Conservation (phyloP, 2,797 vertebrate genomes). For the Austrolebias charrua region DNA sequence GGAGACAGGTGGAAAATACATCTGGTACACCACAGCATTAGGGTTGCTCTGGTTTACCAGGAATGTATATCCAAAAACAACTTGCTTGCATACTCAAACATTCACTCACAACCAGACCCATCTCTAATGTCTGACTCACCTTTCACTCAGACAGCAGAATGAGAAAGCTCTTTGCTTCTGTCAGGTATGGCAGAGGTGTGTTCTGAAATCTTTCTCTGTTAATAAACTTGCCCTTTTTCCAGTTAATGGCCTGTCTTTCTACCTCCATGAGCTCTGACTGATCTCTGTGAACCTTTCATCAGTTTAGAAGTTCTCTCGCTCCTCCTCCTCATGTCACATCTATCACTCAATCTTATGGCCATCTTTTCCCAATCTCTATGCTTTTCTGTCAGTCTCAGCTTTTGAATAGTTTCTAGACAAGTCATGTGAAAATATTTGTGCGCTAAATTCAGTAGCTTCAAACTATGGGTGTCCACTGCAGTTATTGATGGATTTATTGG, state of each 20-base stretch:
- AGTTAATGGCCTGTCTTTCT: conserved; percentile 80
- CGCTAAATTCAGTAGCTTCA: conserved; percentile 19
- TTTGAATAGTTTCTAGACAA: conserved; percentile 45
- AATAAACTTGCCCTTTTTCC: conserved; percentile 83
- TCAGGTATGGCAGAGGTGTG: conserved; percentile 70
- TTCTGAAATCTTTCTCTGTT: conserved; percentile 80
- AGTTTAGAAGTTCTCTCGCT: conserved; percentile 53
- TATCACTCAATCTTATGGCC: conserved; percentile 60
- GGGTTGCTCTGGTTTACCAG: background rate
- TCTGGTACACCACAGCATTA: background rate
- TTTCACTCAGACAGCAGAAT: conserved; percentile 52
- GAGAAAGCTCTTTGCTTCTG: conserved; percentile 70
- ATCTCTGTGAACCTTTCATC: conserved; percentile 81
- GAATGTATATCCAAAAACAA: conserved; percentile 7
- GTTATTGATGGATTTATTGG: conserved; percentile 59
- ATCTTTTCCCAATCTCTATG: conserved; percentile 31
- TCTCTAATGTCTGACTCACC: conserved; percentile 50
- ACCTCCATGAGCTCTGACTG: conserved; percentile 61
- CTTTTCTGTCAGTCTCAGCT: conserved; percentile 45
- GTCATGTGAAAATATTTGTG: conserved; percentile 43
- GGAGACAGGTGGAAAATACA: too few species aligned
- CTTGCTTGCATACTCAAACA: conserved; percentile 18
- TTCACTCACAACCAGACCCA: conserved; percentile 13
- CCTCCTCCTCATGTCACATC: conserved; percentile 41
- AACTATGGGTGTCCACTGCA: conserved; percentile 37